phyloP scores from a whole-genome alignment of 2,797 vertebrate species.

The Pantherophis alleghaniensis region DNA sequence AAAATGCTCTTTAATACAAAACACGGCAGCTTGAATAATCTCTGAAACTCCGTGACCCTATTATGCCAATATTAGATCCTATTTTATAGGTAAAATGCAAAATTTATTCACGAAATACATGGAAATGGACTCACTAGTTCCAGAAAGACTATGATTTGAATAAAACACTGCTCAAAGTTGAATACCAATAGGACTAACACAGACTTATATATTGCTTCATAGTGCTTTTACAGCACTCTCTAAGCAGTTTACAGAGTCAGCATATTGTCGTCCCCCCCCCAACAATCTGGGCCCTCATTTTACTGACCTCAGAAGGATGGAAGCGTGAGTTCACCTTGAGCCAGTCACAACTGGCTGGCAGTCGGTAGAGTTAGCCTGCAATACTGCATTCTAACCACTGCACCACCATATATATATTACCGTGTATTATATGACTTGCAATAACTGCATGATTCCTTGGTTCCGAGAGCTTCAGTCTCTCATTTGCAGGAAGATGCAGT shows the following conservation, averaged over 20 bases:
- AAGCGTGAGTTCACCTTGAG: background rate
- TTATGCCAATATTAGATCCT: background rate
- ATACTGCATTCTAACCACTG: background rate
- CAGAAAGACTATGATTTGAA: background rate
- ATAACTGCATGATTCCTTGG: background rate
- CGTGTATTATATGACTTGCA: background rate
- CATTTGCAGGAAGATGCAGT: background rate
- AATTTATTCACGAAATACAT: background rate
- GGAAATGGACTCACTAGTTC: background rate
- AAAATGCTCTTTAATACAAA: background rate
- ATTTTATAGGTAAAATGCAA: background rate
- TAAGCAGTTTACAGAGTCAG: background rate
- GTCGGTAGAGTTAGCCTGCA: background rate
- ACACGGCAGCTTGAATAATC: background rate
- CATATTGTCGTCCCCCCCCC: background rate
- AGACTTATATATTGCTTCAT: background rate
- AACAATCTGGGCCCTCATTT: background rate
- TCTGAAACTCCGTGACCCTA: background rate
- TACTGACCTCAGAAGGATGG: background rate
- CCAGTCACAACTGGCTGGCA: background rate
- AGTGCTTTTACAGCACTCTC: background rate
- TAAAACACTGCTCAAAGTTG: background rate
- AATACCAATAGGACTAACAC: background rate
- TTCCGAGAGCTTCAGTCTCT: background rate
- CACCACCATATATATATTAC: background rate